Evolutionary conservation across 2,113 vertebrate species (phyloP), one percentile per base, ranked within the genome.

Genomic region (Xiphophorus couchianus): DNA sequence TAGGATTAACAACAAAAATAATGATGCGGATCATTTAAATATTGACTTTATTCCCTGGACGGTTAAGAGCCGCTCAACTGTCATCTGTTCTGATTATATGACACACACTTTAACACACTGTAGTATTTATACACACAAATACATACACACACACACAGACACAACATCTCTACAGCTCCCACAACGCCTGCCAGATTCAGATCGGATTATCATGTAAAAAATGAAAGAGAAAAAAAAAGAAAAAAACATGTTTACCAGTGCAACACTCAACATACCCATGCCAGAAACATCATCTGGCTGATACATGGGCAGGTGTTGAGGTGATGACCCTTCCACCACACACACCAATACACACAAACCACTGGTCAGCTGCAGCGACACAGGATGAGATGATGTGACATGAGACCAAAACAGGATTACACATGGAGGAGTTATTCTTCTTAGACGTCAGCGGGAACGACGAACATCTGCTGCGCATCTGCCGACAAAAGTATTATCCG

Each of bases 391-490:
- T 44, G 30, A 71, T 64, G 62, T 65, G 76, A 80, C 11, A 81
- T 63, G 74, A 71, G 51, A 70, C 29, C 27, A 84, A 51, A 51
- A 72, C 74, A 60, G 75, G 84, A 81, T 73, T 78, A 86, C 69
- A 85, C 31, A 64, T 74, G 5, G 4, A 25, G 71, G 39, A 85
- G 84, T 90, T 84, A 88, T 86, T 89, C 86, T 84, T 92, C 86
- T 71, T 81, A 86, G 76, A 80, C 72, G 25, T 63, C 78, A 87
- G 80, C 71, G 65, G 88, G 83, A 89, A 90, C 92, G 77, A 94
- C 92, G 88, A 94, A 94, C 94, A 95, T 94, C 94, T 95, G 94
- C 79, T 92, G 86, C 88, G 91, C 94, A 94, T 93, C 93, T 95
- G 94, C 90, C 90, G 81, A 74, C 66, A 71, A 74, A 37, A 82